These are phyloP conservation scores for Argyresthia goedartella DNA, from an alignment of 2,888 invertebrate species.

Conservation along the genomic window DNA sequence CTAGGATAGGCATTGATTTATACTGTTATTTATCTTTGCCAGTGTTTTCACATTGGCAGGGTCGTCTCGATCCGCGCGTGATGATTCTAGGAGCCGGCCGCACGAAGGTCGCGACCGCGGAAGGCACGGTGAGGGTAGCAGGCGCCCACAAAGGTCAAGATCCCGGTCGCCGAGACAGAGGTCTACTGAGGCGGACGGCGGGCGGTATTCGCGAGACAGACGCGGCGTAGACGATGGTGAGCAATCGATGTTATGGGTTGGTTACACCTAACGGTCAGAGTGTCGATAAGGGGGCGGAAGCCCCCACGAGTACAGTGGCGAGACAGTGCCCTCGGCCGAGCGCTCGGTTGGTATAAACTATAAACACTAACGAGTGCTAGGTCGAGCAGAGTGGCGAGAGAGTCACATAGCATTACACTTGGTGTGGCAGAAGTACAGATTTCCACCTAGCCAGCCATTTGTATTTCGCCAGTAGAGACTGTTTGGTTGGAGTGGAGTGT, in stretches of 20 bases:
- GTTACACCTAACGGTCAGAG: background rate
- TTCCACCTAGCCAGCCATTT: no score
- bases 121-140: slow-evolving; percentile 22
- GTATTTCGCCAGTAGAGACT: no score
- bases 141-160: slow-evolving; percentile 20
- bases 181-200: slow-evolving; percentile 21
- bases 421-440: background rate
- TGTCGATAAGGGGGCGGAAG: no score
- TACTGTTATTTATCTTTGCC: slow-evolving; percentile 74
- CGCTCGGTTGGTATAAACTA: no score
- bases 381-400: no score
- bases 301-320: no score
- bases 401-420: background rate
- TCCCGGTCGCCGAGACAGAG: slow-evolving; percentile 28
- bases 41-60: slow-evolving; percentile 84
- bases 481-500: no score
- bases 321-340: no score
- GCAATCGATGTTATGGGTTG: background rate
- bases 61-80: slow-evolving; percentile 71
- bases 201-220: slow-evolving; percentile 16
- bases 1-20: slow-evolving; percentile 13
- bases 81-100: slow-evolving; percentile 55
- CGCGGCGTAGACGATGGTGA: slow-evolving; percentile 22
- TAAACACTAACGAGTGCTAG: no score
- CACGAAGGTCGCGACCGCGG: slow-evolving; percentile 22